Evolutionary conservation across 2,888 invertebrate genomes (phyloP).

Genomic region (Dynastes maya): DNA sequence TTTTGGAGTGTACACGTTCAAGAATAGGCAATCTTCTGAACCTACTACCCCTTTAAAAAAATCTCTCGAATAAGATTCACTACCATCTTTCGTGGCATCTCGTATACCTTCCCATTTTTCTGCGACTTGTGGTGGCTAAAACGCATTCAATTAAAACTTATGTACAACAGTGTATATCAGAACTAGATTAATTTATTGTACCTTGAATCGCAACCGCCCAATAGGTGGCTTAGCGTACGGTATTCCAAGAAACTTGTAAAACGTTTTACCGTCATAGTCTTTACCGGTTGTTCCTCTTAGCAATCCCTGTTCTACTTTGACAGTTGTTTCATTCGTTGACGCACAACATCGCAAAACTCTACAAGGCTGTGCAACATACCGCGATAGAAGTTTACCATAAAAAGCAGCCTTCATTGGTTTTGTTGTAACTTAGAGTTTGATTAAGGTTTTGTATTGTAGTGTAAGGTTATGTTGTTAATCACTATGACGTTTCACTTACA

Average conservation of each 20-base stretch:
- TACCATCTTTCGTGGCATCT: constrained; percentile 67
- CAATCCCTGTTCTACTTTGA: constrained; percentile 3
- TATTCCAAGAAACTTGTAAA: constrained; percentile 22
- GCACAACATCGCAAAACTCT: not conserved
- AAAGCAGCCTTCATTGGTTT: not conserved
- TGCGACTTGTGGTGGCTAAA: constrained; percentile 68
- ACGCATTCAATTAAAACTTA: not conserved
- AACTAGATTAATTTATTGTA: not conserved
- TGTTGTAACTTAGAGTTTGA: not conserved
- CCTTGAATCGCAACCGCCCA: constrained; percentile 26
- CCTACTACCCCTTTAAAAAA: constrained; percentile 56
- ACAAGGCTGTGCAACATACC: not conserved
- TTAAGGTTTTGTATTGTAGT: not conserved
- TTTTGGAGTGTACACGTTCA: constrained; percentile 62
- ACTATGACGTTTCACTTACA: not conserved
- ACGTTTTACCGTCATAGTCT: constrained; percentile 1
- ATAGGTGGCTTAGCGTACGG: constrained; percentile 32
- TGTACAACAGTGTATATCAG: not conserved
- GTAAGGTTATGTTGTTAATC: not conserved
- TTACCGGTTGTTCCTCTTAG: not conserved
- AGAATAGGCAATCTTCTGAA: constrained; percentile 63
- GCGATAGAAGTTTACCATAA: not conserved
- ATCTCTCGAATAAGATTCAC: constrained; percentile 58
- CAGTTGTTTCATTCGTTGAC: not conserved
- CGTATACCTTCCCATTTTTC: constrained; percentile 68